Base-by-base conservation (phyloP, 2,888 invertebrate species). In the Ligdia adustata region DNA sequence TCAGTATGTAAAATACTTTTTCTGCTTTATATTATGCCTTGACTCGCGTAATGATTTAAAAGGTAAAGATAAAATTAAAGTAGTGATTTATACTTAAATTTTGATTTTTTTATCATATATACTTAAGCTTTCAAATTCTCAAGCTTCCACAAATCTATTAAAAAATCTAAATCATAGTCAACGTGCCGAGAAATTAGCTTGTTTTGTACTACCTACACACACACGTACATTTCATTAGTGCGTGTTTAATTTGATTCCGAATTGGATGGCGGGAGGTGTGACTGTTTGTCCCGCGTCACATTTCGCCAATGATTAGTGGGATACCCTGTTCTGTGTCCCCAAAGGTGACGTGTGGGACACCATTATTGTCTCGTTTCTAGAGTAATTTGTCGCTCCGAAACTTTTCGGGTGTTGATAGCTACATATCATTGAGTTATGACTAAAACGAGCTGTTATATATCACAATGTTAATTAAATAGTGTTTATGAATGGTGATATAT, bases 221-320 rank as follows among this genome's bases (percentile, higher is more conserved):
- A 42, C 45, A 42, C 54, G 46, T 54, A 40, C 42, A 53, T 53
- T 60, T 60, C 55, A 57, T 60, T 52, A 57, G 49, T 53, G 53
- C 47, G 47, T 50, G 50, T 56, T 48, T 52, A 59, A 59, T 55
- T 55, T 55, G 53, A 60, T 60, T 55, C 53, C 42, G 40, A 57
- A 60, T 55, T 55, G 50, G 57, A 52, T 52, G 54, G 58, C 46
- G 35, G 37, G 60, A 57, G 58, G 60, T 59, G 60, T 61, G 57
- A 50, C 68, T 64, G 63, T 64, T 64, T 63, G 64, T 64, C 69
- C 66, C 52, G 55, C 57, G 69, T 70, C 66, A 70, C 64, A 66
- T 64, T 66, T 68, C 65, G 63, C 60, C 60, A 69, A 70, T 70
- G 63, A 69, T 68, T 63, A 66, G 67, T 61, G 65, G 60, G 56